These are phyloP conservation scores for Drosophila neotestacea DNA, from an alignment of 2,888 invertebrate genomes.

Conservation along the genomic window DNA sequence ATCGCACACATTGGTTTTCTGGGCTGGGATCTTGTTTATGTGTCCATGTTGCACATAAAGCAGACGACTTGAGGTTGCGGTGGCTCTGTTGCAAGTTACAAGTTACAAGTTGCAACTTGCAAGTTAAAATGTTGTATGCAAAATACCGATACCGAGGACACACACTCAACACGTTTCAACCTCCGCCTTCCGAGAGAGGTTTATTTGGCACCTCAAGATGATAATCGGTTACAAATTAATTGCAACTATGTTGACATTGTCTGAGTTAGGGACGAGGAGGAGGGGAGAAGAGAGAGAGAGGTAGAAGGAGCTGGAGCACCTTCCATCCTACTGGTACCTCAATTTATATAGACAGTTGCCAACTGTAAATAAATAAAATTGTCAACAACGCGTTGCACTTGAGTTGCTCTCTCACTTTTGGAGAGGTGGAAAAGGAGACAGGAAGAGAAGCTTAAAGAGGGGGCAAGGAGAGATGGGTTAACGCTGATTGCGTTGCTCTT, in stretches of 20 bases:
- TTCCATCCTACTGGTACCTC: slow-evolving; percentile 49
- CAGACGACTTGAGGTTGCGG: slow-evolving; percentile 45
- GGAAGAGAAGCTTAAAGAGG: neutral
- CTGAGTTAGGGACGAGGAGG: slow-evolving; percentile 25
- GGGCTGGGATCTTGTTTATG: slow-evolving; percentile 76
- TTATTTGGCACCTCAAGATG: slow-evolving; percentile 85
- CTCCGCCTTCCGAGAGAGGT: slow-evolving; percentile 68
- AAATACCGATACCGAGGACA: slow-evolving; percentile 71
- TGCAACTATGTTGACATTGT: slow-evolving; percentile 82
- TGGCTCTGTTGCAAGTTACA: too few species aligned
- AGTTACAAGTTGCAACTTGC: slow-evolving; percentile 7
- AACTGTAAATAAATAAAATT: slow-evolving; percentile 82
- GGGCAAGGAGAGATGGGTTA: slow-evolving; percentile 67
- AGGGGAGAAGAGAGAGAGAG: neutral
- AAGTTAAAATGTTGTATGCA: slow-evolving; percentile 55
- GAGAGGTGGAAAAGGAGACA: neutral
- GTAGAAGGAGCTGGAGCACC: slow-evolving; percentile 5
- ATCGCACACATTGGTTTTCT: slow-evolving; percentile 30
- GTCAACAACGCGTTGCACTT: slow-evolving; percentile 75
- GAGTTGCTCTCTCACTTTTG: slow-evolving; percentile 33
- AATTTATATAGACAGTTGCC: slow-evolving; percentile 80
- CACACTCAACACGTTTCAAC: slow-evolving; percentile 75
- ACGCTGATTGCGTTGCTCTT: slow-evolving; percentile 83
- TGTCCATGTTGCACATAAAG: slow-evolving; percentile 77
- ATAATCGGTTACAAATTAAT: slow-evolving; percentile 85